Base-by-base conservation (phyloP, 2,113 vertebrate species). In the Baryphthengus martii region DNA sequence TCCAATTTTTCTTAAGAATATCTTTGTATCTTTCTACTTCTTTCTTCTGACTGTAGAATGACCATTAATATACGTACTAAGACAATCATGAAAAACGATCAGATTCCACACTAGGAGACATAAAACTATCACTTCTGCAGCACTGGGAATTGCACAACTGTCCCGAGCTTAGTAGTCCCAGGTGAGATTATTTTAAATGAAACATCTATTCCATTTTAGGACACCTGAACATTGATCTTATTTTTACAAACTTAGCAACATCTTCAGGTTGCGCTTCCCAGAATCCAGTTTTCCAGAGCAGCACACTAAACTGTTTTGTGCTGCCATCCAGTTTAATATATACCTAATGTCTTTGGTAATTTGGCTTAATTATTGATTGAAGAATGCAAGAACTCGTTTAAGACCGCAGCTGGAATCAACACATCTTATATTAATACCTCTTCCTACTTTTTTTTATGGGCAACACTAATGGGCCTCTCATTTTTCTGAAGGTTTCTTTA, bases 351-450 rank as follows among this genome's bases (percentile, higher is more conserved):
- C 19, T 13, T 16, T 40, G 16, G 9, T 28, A 40, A 89, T 56
- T 56, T 68, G 40, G 16, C 15, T 72, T 85, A 61, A 78, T 37
- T 65, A 63, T 6, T 35, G 33, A 55, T 1, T 68, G 23, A 17
- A 71, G 56, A 91, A 85, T 10, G 12, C 47, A 94, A 67, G 6
- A 89, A 82, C 13, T 93, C 74, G 28, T 33, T 66, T 50, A 77
- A 39, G 52, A 62, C 28, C 35, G 42, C 18, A 42, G 65, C 15
- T 82, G 31, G 11, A 92, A 67, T 62, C 52, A 52, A 40, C 7
- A 5, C 3, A 23, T n/a, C n/a, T 71, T 25, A n/a, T 37, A 61
- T 9, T 16, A 1, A 0, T 8, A 16, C 3, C 8, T 67, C 33
- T 31, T 66, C 28, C 15, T 33, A 2, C 6, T 35, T 11, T 31